phyloP scores from a whole-genome alignment of 2,797 vertebrate genomes.

The Sylvia borin region DNA sequence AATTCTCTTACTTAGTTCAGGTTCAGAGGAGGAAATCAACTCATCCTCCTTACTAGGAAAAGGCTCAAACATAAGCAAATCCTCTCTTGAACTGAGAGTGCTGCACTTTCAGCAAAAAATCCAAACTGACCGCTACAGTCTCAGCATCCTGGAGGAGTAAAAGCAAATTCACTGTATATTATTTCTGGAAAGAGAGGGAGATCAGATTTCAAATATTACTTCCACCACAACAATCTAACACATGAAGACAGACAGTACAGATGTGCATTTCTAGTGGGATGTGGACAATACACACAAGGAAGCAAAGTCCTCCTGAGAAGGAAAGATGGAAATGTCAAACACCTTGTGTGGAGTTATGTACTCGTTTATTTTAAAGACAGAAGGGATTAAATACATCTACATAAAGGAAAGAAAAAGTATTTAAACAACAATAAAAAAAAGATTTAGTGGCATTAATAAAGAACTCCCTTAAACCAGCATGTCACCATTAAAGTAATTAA shows the following conservation, averaged over 20 bases:
- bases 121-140: background rate
- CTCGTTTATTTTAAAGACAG: slow-evolving; percentile 49
- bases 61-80: background rate
- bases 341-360: background rate
- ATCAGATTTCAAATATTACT: background rate
- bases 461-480: slow-evolving; percentile 70
- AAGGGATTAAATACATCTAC: slow-evolving; percentile 65
- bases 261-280: background rate
- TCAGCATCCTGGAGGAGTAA: background rate
- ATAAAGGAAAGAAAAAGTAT: slow-evolving; percentile 69
- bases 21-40: background rate
- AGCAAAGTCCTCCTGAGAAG: background rate
- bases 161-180: background rate
- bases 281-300: background rate
- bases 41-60: background rate
- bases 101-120: background rate
- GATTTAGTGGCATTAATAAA: slow-evolving; percentile 76
- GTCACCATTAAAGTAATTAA: slow-evolving; percentile 76
- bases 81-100: background rate
- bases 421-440: slow-evolving; percentile 75
- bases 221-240: background rate
- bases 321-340: background rate
- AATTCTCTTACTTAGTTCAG: background rate
- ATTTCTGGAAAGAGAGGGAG: background rate
- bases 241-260: background rate